A percentile compares a stretch with the other conserved stretches of the same genome.
Evolutionary conservation across 2,888 invertebrate genomes (phyloP).

Genomic region (Tryphoninae sp.): DNA sequence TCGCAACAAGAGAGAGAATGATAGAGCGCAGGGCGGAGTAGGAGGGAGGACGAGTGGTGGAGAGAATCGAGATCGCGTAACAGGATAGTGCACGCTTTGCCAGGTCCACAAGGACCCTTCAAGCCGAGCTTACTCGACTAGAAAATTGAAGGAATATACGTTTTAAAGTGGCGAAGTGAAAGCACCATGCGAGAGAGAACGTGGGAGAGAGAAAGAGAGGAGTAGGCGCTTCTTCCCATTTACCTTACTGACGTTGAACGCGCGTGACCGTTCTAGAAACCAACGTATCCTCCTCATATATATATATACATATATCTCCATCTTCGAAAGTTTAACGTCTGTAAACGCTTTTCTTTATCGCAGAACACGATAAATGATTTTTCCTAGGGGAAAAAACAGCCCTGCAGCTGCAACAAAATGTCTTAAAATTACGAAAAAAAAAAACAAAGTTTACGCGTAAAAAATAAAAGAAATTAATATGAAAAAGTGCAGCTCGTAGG

Average conservation of each 20-base stretch:
- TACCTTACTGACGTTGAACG: conserved; percentile 54
- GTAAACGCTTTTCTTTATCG: conserved; percentile 34
- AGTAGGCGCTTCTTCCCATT: conserved; percentile 31
- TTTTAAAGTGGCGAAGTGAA: conserved; percentile 76
- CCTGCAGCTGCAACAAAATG: conserved; percentile 12
- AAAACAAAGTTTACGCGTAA: neutral
- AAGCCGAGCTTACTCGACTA: conserved; percentile 79
- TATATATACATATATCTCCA: neutral
- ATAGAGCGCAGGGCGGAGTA: conserved; percentile 15
- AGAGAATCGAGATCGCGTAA: conserved; percentile 80
- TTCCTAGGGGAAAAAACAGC: neutral
- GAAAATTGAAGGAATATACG: conserved; percentile 81
- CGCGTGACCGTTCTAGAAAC: conserved; percentile 44
- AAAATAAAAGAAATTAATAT: conserved; percentile 51
- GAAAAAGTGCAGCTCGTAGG: conserved; percentile 68
- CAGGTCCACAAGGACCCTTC: conserved; percentile 79
- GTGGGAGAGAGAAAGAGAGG: conserved; percentile 58
- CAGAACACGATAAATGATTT: conserved; percentile 47
- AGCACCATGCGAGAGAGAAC: conserved; percentile 67
- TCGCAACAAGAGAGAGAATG: conserved; percentile 19
- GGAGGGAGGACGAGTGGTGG: conserved; percentile 67
- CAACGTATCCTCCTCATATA: neutral
- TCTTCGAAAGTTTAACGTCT: conserved; percentile 39
- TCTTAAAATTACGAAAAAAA: neutral
- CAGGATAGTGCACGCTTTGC: conserved; percentile 82